Evolutionary conservation across 2,888 invertebrate genomes (phyloP), one percentile per base, ranked within the genome.

Genomic region (Zaprionus obscuricornis): DNA sequence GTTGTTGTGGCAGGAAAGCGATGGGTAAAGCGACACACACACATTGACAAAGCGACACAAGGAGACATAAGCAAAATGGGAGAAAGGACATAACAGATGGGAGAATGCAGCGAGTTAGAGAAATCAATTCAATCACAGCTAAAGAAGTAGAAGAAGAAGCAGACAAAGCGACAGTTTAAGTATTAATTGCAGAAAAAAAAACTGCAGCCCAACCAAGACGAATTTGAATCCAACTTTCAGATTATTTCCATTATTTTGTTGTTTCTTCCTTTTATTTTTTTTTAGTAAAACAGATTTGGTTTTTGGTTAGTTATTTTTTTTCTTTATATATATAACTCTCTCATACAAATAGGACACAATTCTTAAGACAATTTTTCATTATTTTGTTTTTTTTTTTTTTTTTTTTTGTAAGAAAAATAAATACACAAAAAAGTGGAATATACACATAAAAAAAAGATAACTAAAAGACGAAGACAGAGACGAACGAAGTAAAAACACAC

Each of bases 231-330:
- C 50, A 58, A 71, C 49, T 51, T 42, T 24, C n/a, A n/a, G n/a
- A n/a, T n/a, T n/a, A n/a, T n/a, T n/a, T n/a, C n/a, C n/a, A n/a
- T n/a, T n/a, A n/a, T n/a, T n/a, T n/a, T n/a, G n/a, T n/a, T 27
- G 2, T 27, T 17, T 17, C 5, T 45, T 42, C 17, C 14, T n/a
- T 42, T 70, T 33, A 29, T 34, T 34, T 31, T 31, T 31, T 40
- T 74, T 77, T 74, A 79, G 78, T 79, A 79, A 79, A 79, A 79
- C 77, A 77, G 84, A 76, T 83, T 82, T 82, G 64, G 37, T 59
- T 71, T 69, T 64, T 60, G 64, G 74, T 74, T 71, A 74, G 71
- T 73, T 73, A 74, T 16, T 51, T 66, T 76, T 63, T 65, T 58
- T 58, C 16, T 60, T 47, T 37, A 26, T 27, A 51, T 11, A 16